A percentile compares a stretch with the other conserved stretches of the same genome.
Conservation (phyloP, 2,888 invertebrate species). For the Therioaphis trifolii region DNA sequence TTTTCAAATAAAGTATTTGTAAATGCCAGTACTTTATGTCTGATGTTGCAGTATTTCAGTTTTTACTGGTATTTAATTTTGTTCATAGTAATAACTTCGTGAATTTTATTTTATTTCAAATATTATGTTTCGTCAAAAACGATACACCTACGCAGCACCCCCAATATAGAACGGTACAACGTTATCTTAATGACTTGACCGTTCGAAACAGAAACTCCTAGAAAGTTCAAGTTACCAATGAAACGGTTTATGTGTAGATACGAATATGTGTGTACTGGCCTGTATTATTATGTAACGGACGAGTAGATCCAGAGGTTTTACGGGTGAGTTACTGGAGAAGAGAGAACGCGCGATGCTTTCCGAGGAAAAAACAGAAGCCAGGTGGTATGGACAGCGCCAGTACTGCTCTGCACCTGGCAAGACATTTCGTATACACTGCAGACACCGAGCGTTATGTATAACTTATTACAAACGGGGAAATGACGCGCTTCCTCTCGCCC, state of each 20-base stretch:
- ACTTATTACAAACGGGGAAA: constrained; percentile 59
- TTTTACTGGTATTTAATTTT: too few species aligned
- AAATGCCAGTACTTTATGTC: too few species aligned
- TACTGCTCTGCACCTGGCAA: constrained; percentile 60
- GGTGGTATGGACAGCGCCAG: constrained; percentile 56
- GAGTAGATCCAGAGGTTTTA: constrained; percentile 61
- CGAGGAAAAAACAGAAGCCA: constrained; percentile 57
- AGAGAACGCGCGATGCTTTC: constrained; percentile 48
- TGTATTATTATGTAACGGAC: constrained; percentile 61
- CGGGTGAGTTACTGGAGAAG: constrained; percentile 61
- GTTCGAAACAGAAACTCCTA: constrained; percentile 29
- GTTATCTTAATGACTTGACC: constrained; percentile 50
- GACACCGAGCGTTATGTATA: constrained; percentile 34
- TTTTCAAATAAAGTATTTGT: too few species aligned
- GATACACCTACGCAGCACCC: background rate
- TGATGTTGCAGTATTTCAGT: too few species aligned
- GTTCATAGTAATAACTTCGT: too few species aligned
- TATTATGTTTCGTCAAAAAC: background rate
- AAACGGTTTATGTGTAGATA: constrained; percentile 34
- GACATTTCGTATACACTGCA: constrained; percentile 38
- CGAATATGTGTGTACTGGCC: constrained; percentile 56
- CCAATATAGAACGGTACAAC: background rate
- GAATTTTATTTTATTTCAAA: background rate
- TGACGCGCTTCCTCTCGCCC: constrained; percentile 44
- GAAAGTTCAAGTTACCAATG: constrained; percentile 55